These are phyloP conservation scores for Stichodactyla mertensii DNA, from an alignment of 64 coral and sea anemone genomes.

Conservation along the genomic window DNA sequence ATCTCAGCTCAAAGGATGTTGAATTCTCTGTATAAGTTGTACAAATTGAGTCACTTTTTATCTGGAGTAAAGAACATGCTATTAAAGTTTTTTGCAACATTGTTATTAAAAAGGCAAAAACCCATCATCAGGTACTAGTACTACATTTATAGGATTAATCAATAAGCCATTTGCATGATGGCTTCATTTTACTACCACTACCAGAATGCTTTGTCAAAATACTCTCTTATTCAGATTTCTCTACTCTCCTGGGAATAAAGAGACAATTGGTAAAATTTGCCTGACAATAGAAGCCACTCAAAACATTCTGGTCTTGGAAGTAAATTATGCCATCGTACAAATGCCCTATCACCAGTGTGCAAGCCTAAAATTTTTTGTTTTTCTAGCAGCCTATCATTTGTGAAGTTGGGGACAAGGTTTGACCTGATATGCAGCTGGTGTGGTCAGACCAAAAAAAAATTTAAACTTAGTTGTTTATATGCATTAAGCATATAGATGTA, in stretches of 20 bases:
- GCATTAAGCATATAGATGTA: no score
- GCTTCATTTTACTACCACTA: not conserved
- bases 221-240: not conserved
- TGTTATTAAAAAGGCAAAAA: conserved; percentile 10
- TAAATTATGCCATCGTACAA: no score
- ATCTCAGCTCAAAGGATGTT: conserved; percentile 35
- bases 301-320: no score
- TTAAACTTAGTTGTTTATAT: not conserved
- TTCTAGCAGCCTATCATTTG: no score
- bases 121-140: not conserved
- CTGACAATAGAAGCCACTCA: no score
- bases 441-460: not conserved
- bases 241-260: no score
- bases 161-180: not conserved
- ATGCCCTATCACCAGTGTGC: no score
- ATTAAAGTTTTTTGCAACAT: conserved; percentile 56
- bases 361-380: not conserved
- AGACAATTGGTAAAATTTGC: no score
- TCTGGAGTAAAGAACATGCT: conserved; percentile 58
- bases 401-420: no score
- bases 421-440: no score
- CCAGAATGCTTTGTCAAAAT: not conserved
- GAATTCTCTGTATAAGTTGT: conserved; percentile 46
- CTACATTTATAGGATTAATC: not conserved
- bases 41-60: conserved; percentile 55